phyloP scores from a whole-genome alignment of 2,888 invertebrate species.

The Diplolepis rosae region DNA sequence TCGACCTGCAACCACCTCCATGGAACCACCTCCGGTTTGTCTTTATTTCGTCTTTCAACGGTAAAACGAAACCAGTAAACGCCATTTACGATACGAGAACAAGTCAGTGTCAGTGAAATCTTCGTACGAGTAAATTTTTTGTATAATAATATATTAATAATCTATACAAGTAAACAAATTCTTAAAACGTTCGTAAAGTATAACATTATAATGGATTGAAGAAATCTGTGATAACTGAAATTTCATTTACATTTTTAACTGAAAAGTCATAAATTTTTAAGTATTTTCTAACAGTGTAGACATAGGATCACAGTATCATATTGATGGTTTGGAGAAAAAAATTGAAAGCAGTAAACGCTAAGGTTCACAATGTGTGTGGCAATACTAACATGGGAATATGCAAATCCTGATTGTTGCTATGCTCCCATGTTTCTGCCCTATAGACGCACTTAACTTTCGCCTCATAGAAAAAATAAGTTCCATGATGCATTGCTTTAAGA shows the following conservation, averaged over 20 bases:
- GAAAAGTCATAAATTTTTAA: not conserved
- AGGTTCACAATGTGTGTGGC: not conserved
- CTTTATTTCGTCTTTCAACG: slow-evolving; percentile 25
- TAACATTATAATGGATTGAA: slow-evolving; percentile 1
- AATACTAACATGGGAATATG: slow-evolving; percentile 14
- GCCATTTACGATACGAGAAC: slow-evolving; percentile 35
- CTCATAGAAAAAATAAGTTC: not conserved
- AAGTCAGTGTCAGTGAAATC: not conserved
- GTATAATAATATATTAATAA: not conserved
- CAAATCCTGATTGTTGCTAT: not conserved
- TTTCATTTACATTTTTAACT: slow-evolving; percentile 12
- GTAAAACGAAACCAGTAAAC: slow-evolving; percentile 27
- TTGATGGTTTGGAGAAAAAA: not conserved
- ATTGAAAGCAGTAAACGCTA: not conserved
- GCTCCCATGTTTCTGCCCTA: not conserved
- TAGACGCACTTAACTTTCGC: not conserved
- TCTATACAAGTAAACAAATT: not conserved
- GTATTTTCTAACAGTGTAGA: not conserved
- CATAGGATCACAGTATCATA: not conserved
- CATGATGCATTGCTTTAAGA: not conserved
- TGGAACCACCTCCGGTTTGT: slow-evolving; percentile 15
- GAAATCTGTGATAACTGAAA: slow-evolving; percentile 12
- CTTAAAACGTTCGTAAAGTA: not conserved
- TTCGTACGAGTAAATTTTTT: not conserved
- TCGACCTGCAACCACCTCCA: slow-evolving; percentile 56